Percentiles rank a stretch among this genome's conserved stretches.
phyloP scores from a whole-genome alignment of 2,888 invertebrate species.

The Pollenia angustigena region DNA sequence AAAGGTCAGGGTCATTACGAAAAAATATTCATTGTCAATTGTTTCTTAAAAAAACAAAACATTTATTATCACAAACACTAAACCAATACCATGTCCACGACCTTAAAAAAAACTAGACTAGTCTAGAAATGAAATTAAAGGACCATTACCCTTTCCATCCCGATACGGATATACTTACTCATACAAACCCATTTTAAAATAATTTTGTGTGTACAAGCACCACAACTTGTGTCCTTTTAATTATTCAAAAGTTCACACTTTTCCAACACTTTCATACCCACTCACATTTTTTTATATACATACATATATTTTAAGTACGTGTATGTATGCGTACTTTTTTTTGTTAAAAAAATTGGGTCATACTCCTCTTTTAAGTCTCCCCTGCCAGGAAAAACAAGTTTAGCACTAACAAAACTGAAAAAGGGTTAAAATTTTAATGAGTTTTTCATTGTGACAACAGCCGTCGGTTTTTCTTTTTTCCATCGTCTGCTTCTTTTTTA shows the following conservation, averaged over 20 bases:
- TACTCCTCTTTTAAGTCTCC: conserved; percentile 12
- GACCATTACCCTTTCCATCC: conserved; percentile 22
- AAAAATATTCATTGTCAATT: neutral
- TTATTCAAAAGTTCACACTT: conserved; percentile 70
- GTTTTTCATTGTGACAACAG: conserved; percentile 59
- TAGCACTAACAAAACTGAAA: conserved; percentile 19
- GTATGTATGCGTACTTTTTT: conserved; percentile 3
- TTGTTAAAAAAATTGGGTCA: conserved; percentile 42
- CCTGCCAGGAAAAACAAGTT: conserved; percentile 32
- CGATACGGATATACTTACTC: neutral
- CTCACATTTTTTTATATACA: neutral
- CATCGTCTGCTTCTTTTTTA: conserved; percentile 40
- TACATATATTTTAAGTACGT: neutral
- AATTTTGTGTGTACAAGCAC: conserved; percentile 34
- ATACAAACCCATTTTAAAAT: conserved; percentile 40
- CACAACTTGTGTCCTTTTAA: conserved; percentile 69
- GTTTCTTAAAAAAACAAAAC: neutral
- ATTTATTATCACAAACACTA: conserved; percentile 14
- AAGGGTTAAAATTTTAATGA: conserved; percentile 66
- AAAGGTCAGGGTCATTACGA: conserved; percentile 68
- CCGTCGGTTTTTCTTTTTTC: conserved; percentile 27
- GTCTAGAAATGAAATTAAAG: conserved; percentile 5
- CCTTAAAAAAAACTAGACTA: conserved; percentile 1
- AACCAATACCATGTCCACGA: conserved; percentile 22
- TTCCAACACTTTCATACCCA: conserved; percentile 33